Conservation (phyloP, 2,888 invertebrate species). For the Caenorhabditis sinica region DNA sequence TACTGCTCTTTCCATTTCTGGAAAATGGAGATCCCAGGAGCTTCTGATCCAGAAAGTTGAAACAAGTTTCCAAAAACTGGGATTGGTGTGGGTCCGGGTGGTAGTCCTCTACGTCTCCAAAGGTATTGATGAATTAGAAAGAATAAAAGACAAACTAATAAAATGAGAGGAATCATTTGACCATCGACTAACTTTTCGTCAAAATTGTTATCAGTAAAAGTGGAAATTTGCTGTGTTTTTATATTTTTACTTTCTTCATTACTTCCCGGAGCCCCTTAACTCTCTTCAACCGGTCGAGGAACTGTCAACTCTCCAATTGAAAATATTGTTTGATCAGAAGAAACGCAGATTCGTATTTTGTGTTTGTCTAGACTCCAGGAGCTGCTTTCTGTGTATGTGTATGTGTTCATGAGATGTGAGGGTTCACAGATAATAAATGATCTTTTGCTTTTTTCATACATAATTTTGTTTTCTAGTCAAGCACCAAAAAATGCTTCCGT, state of each 20-base stretch:
- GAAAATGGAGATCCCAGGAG: conserved; percentile 68
- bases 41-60: conserved; percentile 48
- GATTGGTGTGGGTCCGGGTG: conserved; percentile 64
- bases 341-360: conserved; percentile 53
- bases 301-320: conserved; percentile 10
- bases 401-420: neutral
- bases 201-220: conserved; percentile 29
- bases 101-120: conserved; percentile 42
- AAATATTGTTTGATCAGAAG: neutral
- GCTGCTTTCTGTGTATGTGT: neutral
- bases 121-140: conserved; percentile 50
- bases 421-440: conserved; percentile 8
- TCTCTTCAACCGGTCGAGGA: conserved; percentile 22
- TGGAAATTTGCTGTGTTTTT: neutral
- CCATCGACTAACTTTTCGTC: neutral
- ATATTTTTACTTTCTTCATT: conserved; percentile 27
- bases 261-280: no score
- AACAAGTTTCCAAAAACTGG: conserved; percentile 68
- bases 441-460: conserved; percentile 16
- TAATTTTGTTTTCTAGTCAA: neutral
- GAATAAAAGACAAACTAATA: conserved; percentile 19
- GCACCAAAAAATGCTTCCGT: conserved; percentile 22
- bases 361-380: conserved; percentile 21
- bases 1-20: conserved; percentile 66
- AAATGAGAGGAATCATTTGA: conserved; percentile 37